A percentile compares a stretch with the other conserved stretches of the same genome.
Evolutionary conservation across 2,113 vertebrate genomes (phyloP).

Genomic region (Epinephelus cyanopodus): DNA sequence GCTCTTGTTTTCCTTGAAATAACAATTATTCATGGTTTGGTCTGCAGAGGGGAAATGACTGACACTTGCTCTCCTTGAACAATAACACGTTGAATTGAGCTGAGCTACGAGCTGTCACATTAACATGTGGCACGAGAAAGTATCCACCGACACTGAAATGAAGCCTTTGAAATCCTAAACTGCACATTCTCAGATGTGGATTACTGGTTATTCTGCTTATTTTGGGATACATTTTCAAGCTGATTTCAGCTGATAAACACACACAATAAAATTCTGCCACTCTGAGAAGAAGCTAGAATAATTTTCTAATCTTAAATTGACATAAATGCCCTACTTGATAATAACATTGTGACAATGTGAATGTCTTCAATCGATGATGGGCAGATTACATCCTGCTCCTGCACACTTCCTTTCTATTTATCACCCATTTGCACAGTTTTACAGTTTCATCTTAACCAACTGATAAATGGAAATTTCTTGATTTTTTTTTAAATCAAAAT

Average conservation of each 20-base stretch:
- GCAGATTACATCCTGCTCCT: not conserved
- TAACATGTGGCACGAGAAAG: conserved; percentile 65
- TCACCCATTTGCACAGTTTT: conserved; percentile 11
- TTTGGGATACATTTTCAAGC: conserved; percentile 12
- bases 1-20: conserved; percentile 61
- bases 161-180: conserved; percentile 44
- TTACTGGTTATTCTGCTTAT: not conserved
- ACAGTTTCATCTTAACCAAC: conserved; percentile 16
- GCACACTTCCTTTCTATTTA: not conserved
- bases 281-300: conserved; percentile 5
- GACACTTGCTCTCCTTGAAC: conserved; percentile 71
- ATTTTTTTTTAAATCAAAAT: conserved; percentile 2
- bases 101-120: conserved; percentile 72
- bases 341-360: conserved; percentile 12
- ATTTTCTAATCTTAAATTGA: conserved; percentile 27
- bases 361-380: conserved; percentile 4
- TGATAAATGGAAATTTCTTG: conserved; percentile 2
- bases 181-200: conserved; percentile 4
- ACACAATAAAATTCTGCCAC: not conserved
- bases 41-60: conserved; percentile 65
- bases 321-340: not conserved
- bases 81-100: conserved; percentile 68
- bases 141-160: conserved; percentile 40
- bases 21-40: conserved; percentile 71
- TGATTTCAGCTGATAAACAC: conserved; percentile 11